Percentiles rank a stretch among this genome's conserved stretches.
Conservation (phyloP, 2,888 invertebrate genomes). For the Ormia ochracea region DNA sequence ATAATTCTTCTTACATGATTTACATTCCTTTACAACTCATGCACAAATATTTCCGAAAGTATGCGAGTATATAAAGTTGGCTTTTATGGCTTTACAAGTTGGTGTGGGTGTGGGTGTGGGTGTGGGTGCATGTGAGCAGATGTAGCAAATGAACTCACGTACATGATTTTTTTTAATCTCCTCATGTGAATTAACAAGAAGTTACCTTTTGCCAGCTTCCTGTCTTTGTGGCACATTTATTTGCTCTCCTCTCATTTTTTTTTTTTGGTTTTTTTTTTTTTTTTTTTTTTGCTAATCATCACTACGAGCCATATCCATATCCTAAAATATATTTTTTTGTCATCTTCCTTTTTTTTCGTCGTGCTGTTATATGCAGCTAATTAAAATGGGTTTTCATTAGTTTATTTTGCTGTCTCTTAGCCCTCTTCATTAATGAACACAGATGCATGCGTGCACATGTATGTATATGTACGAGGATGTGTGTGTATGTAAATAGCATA, state of each 20-base stretch:
- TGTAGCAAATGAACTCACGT: slow-evolving; percentile 62
- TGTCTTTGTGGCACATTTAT: slow-evolving; percentile 16
- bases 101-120: not conserved
- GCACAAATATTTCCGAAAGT: too few relatives aligned
- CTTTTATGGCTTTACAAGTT: not conserved
- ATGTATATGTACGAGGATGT: not conserved
- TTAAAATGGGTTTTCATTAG: slow-evolving; percentile 60
- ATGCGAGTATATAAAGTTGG: not conserved
- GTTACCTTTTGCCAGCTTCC: slow-evolving; percentile 38
- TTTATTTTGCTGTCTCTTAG: slow-evolving; percentile 31
- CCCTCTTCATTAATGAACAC: slow-evolving; percentile 46
- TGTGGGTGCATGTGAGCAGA: not conserved
- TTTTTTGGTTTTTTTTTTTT: too few relatives aligned
- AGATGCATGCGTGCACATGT: not conserved
- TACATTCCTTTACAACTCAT: too few relatives aligned
- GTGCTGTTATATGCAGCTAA: slow-evolving; percentile 45
- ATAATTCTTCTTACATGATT: too few relatives aligned
- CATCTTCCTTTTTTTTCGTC: not conserved
- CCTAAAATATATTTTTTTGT: slow-evolving; percentile 1
- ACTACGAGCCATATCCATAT: not conserved
- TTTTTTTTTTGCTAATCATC: slow-evolving; percentile 43
- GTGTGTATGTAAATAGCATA: not conserved
- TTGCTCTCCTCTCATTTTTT: too few relatives aligned
- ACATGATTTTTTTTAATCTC: slow-evolving; percentile 31
- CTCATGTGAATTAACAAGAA: slow-evolving; percentile 48